Evolutionary conservation across 2,113 vertebrate genomes (phyloP).

Genomic region (Alethe diademata): DNA sequence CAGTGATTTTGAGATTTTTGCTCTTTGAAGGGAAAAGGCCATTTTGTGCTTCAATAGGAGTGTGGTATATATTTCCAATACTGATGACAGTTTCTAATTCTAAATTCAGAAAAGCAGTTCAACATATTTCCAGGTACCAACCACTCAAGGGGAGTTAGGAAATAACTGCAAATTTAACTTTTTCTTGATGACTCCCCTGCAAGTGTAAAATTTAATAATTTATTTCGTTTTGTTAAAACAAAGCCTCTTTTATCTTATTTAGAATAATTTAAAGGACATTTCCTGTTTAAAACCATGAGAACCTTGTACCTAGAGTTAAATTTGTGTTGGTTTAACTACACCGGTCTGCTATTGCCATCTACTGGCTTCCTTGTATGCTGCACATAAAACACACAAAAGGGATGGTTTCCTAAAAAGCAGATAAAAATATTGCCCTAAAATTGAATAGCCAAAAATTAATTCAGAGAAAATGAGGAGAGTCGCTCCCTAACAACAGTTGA

Average conservation of each 20-base stretch:
- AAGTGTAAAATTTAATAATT: conserved; percentile 37
- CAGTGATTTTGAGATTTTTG: background rate
- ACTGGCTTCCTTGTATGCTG: conserved; percentile 41
- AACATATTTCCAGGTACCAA: background rate
- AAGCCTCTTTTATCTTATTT: conserved; percentile 28
- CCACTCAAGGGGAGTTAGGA: background rate
- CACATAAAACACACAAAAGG: background rate
- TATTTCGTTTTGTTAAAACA: conserved; percentile 33
- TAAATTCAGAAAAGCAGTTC: conserved; percentile 56
- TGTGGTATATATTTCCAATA: background rate
- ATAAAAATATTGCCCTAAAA: background rate
- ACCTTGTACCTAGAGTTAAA: background rate
- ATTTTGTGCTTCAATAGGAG: conserved; percentile 31
- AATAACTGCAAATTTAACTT: conserved; percentile 26
- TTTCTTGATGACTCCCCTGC: background rate
- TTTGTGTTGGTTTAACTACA: background rate
- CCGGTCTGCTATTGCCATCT: conserved; percentile 77
- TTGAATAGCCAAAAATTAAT: background rate
- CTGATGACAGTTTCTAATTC: conserved; percentile 41
- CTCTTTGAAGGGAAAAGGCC: conserved; percentile 3
- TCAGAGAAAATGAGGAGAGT: background rate
- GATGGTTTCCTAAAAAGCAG: background rate
- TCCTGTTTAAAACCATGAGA: conserved; percentile 35
- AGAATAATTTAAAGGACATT: conserved; percentile 26
- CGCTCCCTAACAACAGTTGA: background rate